phyloP scores from a whole-genome alignment of 92 coral and sea anemone genomes.

The Phenganax stokvisi region DNA sequence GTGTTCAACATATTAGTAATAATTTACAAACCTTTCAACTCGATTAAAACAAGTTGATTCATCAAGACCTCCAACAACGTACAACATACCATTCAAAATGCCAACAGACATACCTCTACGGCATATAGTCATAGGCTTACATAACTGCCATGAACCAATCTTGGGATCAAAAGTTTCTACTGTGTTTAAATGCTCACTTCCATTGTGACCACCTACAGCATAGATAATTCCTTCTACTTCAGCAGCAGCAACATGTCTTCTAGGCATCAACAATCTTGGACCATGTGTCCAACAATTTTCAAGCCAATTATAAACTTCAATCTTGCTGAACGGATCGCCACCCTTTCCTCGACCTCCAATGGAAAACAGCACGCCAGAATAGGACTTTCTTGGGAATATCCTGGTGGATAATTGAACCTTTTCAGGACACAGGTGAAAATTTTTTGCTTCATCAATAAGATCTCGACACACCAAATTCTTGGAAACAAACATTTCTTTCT shows the following conservation, averaged over 20 bases:
- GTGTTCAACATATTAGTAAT: not conserved
- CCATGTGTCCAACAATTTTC: slow-evolving; percentile 75
- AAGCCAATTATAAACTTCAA: slow-evolving; percentile 94
- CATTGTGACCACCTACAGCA: slow-evolving; percentile 99
- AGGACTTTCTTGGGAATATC: slow-evolving; percentile 80
- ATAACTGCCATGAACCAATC: slow-evolving; percentile 63
- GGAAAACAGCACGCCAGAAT: slow-evolving; percentile 59
- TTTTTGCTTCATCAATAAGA: slow-evolving; percentile 92
- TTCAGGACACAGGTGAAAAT: slow-evolving; percentile 69
- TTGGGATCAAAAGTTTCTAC: slow-evolving; percentile 91
- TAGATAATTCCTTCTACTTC: slow-evolving; percentile 67
- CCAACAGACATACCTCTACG: slow-evolving; percentile 98
- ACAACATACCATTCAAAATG: slow-evolving; percentile 79
- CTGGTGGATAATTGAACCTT: slow-evolving; percentile 57
- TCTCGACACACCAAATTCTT: slow-evolving; percentile 65
- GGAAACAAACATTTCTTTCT: slow-evolving; percentile 54
- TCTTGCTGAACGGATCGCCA: slow-evolving; percentile 89
- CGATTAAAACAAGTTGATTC: slow-evolving; percentile 86
- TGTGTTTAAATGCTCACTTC: slow-evolving; percentile 75
- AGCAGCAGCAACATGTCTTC: slow-evolving; percentile 93
- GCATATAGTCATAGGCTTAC: slow-evolving; percentile 72
- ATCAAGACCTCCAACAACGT: slow-evolving; percentile 96
- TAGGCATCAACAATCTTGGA: slow-evolving; percentile 72
- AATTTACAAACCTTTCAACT: slow-evolving; percentile 73
- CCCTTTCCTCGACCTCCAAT: slow-evolving; percentile 95